Conservation (phyloP, 2,888 invertebrate species). For the Apantesis nais region DNA sequence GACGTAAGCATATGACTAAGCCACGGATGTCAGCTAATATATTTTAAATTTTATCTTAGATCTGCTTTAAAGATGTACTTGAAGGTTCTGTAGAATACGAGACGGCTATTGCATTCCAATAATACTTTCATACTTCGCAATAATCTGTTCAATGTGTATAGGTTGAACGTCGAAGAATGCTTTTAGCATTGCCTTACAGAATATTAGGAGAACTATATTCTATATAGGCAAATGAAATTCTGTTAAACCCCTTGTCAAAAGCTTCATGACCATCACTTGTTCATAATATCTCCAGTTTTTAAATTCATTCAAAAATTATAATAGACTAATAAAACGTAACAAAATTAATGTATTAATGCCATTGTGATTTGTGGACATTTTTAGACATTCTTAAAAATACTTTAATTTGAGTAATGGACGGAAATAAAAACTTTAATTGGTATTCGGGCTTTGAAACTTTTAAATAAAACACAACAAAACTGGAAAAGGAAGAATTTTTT, state of each 20-base stretch:
- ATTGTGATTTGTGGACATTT: not conserved
- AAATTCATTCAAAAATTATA: not conserved
- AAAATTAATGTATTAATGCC: not conserved
- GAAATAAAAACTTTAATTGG: conserved; percentile 32
- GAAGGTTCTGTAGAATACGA: conserved; percentile 47
- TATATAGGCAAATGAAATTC: conserved; percentile 29
- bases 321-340: not conserved
- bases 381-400: not conserved
- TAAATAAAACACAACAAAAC: conserved; percentile 52
- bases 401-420: not conserved
- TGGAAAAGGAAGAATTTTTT: conserved; percentile 57
- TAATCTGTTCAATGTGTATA: conserved; percentile 61
- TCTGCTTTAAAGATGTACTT: conserved; percentile 30
- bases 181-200: conserved; percentile 35
- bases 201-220: conserved; percentile 35
- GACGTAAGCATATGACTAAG: too few relatives aligned
- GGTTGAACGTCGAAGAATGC: conserved; percentile 64
- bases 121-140: conserved; percentile 71
- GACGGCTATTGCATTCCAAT: conserved; percentile 69
- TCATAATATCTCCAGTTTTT: conserved; percentile 44
- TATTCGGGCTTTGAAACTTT: conserved; percentile 29
- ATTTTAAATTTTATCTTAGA: conserved; percentile 20
- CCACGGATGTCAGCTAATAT: too few relatives aligned
- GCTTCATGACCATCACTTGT: conserved; percentile 29
- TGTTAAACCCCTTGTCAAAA: conserved; percentile 33